Evolutionary conservation across 2,888 invertebrate species (phyloP).

Genomic region (Nymphalis polychloros): DNA sequence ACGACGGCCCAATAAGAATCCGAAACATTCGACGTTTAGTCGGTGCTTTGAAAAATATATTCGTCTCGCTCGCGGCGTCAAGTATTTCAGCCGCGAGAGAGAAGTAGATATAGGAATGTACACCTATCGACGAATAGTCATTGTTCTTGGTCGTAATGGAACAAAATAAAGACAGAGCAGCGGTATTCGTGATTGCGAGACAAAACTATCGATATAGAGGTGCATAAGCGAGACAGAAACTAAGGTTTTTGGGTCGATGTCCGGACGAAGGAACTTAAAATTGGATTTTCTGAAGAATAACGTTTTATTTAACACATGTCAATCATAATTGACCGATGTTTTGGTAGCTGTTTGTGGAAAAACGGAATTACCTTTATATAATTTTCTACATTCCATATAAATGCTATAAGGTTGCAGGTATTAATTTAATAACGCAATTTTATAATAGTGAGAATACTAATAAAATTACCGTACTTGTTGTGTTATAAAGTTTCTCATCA

Average conservation of each 20-base stretch:
- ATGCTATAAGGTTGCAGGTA: slow-evolving; percentile 10
- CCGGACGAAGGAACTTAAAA: slow-evolving; percentile 77
- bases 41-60: slow-evolving; percentile 48
- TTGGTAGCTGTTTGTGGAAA: neutral
- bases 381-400: slow-evolving; percentile 20
- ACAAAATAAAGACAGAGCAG: slow-evolving; percentile 80
- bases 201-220: slow-evolving; percentile 54
- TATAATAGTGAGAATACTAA: slow-evolving; percentile 14
- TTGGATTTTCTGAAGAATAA: slow-evolving; percentile 73
- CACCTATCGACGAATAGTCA: slow-evolving; percentile 72
- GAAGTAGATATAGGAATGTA: slow-evolving; percentile 66
- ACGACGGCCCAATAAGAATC: slow-evolving; percentile 76
- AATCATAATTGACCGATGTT: slow-evolving; percentile 31
- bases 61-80: slow-evolving; percentile 58
- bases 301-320: slow-evolving; percentile 54
- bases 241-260: slow-evolving; percentile 79
- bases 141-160: slow-evolving; percentile 80
- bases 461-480: slow-evolving; percentile 1
- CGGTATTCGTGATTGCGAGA: slow-evolving; percentile 80
- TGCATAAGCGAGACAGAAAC: slow-evolving; percentile 61
- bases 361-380: slow-evolving; percentile 1
- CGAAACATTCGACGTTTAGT: slow-evolving; percentile 64
- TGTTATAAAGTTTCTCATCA: slow-evolving; percentile 5
- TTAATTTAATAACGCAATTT: slow-evolving; percentile 15
- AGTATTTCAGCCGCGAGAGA: slow-evolving; percentile 50